Evolutionary conservation across 2,113 vertebrate genomes (phyloP).

Genomic region (Scolopax mira): DNA sequence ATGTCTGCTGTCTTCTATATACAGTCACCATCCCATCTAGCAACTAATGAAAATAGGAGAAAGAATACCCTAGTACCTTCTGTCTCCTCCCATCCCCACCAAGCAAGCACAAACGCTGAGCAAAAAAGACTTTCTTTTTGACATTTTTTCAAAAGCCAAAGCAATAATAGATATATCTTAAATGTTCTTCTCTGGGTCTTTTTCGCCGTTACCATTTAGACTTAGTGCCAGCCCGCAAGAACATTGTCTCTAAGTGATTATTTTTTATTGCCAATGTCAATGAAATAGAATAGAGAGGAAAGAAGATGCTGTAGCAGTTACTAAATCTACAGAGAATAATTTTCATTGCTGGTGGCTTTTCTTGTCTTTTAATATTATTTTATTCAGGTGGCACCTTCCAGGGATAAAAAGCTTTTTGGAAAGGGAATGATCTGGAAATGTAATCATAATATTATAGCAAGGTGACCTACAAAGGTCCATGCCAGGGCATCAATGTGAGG

Average conservation of each 20-base stretch:
- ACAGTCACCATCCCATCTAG: neutral
- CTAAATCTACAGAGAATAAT: slow-evolving; percentile 42
- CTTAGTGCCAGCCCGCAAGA: slow-evolving; percentile 31
- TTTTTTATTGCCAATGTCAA: slow-evolving; percentile 61
- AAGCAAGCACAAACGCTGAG: neutral
- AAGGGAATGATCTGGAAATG: slow-evolving; percentile 46
- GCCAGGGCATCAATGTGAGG: slow-evolving; percentile 27
- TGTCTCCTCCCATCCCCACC: neutral
- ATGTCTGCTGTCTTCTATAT: neutral
- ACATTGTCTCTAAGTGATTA: slow-evolving; percentile 52
- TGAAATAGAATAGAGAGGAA: slow-evolving; percentile 35
- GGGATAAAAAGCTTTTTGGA: slow-evolving; percentile 30
- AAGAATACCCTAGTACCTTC: neutral
- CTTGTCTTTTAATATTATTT: slow-evolving; percentile 43
- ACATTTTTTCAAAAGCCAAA: slow-evolving; percentile 28
- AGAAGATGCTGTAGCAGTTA: slow-evolving; percentile 47
- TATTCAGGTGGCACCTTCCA: slow-evolving; percentile 31
- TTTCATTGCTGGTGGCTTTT: slow-evolving; percentile 48
- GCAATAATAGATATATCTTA: slow-evolving; percentile 11
- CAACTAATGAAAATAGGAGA: slow-evolving; percentile 9
- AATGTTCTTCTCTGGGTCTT: slow-evolving; percentile 25
- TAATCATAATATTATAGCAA: slow-evolving; percentile 28
- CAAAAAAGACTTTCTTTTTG: neutral
- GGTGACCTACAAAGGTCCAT: slow-evolving; percentile 18
- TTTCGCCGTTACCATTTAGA: slow-evolving; percentile 41